Percentiles rank a stretch among this genome's conserved stretches.
Conservation (phyloP, 2,113 vertebrate species). For the Ceratotherium simum region DNA sequence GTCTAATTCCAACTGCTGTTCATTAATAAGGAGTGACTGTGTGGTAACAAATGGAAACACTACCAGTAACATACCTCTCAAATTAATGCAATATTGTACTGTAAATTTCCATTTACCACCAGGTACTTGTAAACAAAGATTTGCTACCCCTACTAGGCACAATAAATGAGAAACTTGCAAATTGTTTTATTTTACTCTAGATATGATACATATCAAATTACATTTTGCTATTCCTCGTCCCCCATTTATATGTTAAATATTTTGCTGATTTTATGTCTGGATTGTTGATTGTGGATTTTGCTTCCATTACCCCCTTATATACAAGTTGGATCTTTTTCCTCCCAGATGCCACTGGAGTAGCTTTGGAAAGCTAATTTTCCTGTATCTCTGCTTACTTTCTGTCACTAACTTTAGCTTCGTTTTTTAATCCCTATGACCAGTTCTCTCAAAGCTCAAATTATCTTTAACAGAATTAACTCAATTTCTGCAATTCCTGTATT, state of each 20-base stretch:
- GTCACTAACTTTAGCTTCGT: not conserved
- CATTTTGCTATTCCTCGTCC: not conserved
- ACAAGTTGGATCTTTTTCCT: not conserved
- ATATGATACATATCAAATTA: not conserved
- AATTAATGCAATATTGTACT: not conserved
- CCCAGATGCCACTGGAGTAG: not conserved
- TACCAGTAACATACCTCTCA: not conserved
- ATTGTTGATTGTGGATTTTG: not conserved
- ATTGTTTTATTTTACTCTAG: not conserved
- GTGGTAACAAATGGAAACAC: not conserved
- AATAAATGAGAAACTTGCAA: not conserved
- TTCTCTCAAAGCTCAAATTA: not conserved
- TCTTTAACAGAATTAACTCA: not conserved
- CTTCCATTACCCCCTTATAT: not conserved
- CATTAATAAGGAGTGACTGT: not conserved
- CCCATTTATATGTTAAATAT: constrained; percentile 4
- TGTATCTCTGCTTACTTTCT: not conserved
- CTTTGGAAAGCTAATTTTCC: constrained; percentile 27
- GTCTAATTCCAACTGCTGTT: not conserved
- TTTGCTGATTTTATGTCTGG: not conserved
- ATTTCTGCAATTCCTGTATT: not conserved
- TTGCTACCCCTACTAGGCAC: not conserved
- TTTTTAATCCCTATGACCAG: not conserved
- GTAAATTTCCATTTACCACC: not conserved
- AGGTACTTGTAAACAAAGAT: not conserved